A percentile compares a stretch with the other conserved stretches of the same genome.
Conservation (phyloP, 1,140 invertebrate species). For the Eueides isabella region DNA sequence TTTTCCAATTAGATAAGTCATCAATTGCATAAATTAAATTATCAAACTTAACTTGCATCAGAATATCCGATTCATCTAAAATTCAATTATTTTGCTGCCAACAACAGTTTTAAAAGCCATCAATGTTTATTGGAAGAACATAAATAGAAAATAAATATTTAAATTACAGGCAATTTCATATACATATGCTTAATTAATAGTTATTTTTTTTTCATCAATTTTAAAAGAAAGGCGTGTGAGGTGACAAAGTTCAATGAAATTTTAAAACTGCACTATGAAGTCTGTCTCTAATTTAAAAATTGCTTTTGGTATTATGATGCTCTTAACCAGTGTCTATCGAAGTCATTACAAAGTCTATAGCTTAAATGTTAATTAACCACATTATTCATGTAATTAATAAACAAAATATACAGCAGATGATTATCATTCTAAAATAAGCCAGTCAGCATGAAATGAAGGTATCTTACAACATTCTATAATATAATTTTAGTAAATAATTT, state of each 20-base stretch:
- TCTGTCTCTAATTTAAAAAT: too few species aligned
- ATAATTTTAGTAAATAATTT: background rate
- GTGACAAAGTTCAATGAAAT: too few species aligned
- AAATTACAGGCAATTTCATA: too few species aligned
- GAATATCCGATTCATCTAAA: background rate
- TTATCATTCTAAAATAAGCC: background rate
- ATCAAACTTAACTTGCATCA: slow-evolving; percentile 3
- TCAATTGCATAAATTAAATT: slow-evolving; percentile 15
- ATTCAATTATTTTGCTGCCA: background rate
- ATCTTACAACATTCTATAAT: background rate
- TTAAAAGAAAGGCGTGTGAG: too few species aligned
- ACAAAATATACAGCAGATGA: background rate
- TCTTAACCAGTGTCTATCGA: background rate
- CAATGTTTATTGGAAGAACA: background rate
- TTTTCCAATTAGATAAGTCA: background rate
- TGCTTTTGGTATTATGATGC: too few species aligned
- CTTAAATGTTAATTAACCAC: background rate
- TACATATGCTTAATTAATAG: too few species aligned
- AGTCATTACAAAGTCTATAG: background rate
- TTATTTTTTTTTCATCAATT: too few species aligned
- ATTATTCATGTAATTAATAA: background rate
- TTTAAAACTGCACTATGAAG: too few species aligned
- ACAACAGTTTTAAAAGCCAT: background rate
- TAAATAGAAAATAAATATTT: too few species aligned
- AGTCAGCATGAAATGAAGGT: background rate